Conservation (phyloP, 2,888 invertebrate species). For the Spicauda simplicius region DNA sequence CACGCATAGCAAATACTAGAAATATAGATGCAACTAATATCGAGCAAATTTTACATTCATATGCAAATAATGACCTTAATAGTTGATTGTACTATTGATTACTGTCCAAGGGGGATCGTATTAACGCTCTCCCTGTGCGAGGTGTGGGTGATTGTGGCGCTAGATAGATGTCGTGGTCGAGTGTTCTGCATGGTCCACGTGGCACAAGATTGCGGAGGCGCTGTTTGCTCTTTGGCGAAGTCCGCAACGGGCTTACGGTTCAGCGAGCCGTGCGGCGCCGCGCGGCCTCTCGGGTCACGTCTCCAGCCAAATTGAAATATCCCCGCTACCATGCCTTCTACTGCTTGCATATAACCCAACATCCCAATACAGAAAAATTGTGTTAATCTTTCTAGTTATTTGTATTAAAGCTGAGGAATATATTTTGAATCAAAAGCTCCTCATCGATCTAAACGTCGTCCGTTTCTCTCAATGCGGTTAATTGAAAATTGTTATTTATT, state of each 20-base stretch:
- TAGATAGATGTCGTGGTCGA: conserved; percentile 74
- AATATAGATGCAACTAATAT: neutral
- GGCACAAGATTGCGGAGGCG: conserved; percentile 83
- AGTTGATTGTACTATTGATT: neutral
- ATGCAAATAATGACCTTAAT: neutral
- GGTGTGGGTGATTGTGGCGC: conserved; percentile 46
- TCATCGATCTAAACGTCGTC: neutral
- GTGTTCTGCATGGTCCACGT: conserved; percentile 79
- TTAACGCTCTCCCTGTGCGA: neutral
- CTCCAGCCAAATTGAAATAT: conserved; percentile 84
- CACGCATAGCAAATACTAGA: too few relatives aligned
- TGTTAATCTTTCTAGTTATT: neutral
- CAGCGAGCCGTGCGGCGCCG: conserved; percentile 79
- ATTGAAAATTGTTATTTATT: neutral
- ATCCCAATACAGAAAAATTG: too few relatives aligned
- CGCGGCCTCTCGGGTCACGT: conserved; percentile 80
- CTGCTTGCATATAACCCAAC: conserved; percentile 46
- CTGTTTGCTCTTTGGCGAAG: conserved; percentile 83
- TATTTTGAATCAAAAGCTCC: neutral
- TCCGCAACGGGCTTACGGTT: conserved; percentile 80
- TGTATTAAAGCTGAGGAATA: neutral
- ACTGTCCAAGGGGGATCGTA: neutral
- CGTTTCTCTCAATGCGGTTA: neutral
- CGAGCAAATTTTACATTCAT: neutral
- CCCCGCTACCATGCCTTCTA: conserved; percentile 65